Percentiles rank a stretch among this genome's conserved stretches.
These are phyloP conservation scores for Natrix natrix DNA, from an alignment of 2,797 vertebrate genomes.

Conservation along the genomic window DNA sequence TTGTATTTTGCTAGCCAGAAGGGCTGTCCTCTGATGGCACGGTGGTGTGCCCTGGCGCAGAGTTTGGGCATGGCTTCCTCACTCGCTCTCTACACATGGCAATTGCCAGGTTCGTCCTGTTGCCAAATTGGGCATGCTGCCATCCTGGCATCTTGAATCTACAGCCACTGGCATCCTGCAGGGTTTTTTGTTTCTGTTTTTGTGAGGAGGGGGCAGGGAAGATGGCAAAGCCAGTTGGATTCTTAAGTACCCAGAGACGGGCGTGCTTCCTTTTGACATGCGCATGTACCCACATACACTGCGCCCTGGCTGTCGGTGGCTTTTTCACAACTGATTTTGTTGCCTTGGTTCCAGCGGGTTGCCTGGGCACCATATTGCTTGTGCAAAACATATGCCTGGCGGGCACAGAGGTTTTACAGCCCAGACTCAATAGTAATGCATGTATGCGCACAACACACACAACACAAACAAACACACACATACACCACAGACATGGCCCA, in stretches of 20 bases:
- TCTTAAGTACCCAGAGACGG: rapidly evolving
- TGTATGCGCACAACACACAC: background rate
- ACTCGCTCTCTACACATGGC: background rate
- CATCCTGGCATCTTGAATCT: background rate
- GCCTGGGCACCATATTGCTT: slow-evolving; percentile 1
- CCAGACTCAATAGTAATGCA: background rate
- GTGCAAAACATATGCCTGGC: rapidly evolving
- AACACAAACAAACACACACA: background rate
- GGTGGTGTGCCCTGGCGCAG: background rate
- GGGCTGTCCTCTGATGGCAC: background rate
- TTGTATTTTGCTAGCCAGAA: background rate
- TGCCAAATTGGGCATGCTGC: rapidly evolving
- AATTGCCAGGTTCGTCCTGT: rapidly evolving
- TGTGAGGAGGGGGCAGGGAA: background rate
- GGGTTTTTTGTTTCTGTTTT: background rate
- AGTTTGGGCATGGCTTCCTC: background rate
- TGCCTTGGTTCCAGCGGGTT: background rate
- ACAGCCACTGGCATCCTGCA: background rate
- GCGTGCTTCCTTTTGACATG: background rate
- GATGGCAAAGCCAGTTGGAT: background rate
- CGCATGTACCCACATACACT: background rate
- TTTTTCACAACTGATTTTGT: background rate
- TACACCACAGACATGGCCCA: background rate
- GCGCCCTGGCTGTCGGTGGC: slow-evolving; percentile 7
- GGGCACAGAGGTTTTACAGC: background rate